Evolutionary conservation across 2,113 vertebrate species (phyloP).

Genomic region (Gallinago paraguaiae): DNA sequence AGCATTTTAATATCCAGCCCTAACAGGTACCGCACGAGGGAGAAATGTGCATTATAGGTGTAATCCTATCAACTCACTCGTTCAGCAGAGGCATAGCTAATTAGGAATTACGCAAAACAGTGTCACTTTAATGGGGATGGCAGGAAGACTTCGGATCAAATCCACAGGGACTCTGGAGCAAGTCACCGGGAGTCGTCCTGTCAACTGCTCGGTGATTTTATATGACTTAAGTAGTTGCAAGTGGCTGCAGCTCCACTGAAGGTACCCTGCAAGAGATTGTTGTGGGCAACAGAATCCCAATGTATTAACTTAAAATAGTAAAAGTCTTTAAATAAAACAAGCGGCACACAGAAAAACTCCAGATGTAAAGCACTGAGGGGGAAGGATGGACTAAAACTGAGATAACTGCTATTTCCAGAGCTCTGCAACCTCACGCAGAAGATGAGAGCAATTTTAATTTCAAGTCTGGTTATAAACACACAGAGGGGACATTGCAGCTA

Average conservation of each 20-base stretch:
- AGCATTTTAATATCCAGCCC: neutral
- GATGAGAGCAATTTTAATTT: neutral
- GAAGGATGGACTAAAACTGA: neutral
- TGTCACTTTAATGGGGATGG: neutral
- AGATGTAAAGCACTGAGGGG: neutral
- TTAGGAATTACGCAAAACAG: neutral
- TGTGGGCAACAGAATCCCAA: neutral
- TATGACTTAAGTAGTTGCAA: neutral
- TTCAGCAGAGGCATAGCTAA: neutral
- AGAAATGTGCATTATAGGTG: neutral
- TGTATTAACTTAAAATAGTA: constrained; percentile 8
- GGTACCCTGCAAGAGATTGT: neutral
- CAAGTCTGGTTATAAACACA: neutral
- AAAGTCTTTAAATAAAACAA: constrained; percentile 16
- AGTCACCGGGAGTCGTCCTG: neutral
- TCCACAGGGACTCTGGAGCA: neutral
- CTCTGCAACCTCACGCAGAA: neutral
- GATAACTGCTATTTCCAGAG: neutral
- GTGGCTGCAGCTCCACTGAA: neutral
- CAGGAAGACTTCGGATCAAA: neutral
- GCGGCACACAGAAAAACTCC: neutral
- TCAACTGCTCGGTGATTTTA: neutral
- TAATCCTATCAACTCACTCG: neutral
- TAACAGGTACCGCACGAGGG: neutral
- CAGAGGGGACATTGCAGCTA: neutral